phyloP scores from a whole-genome alignment of 1,140 invertebrate species.

The Drosophila ogumai region DNA sequence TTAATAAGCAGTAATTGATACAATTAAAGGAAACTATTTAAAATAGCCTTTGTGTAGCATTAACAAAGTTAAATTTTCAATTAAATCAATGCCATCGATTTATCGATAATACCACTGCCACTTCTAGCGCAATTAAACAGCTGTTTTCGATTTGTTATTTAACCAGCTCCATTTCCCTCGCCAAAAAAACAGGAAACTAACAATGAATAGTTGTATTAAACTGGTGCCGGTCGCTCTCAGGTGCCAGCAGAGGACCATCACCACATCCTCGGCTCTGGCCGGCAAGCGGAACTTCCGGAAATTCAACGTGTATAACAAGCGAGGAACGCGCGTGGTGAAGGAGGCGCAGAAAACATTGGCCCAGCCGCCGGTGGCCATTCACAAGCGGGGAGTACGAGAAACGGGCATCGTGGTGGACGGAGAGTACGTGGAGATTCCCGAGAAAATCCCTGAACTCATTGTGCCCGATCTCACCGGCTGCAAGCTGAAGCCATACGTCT shows the following conservation, averaged over 20 bases:
- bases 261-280: constrained; percentile 86
- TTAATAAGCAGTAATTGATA: no score
- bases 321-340: constrained; percentile 89
- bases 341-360: constrained; percentile 86
- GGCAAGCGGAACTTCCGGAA: constrained; percentile 93
- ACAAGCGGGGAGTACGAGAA: constrained; percentile 89
- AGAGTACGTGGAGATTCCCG: constrained; percentile 89
- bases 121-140: constrained; percentile 16
- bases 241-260: constrained; percentile 86
- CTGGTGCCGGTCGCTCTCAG: constrained; percentile 52
- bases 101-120: constrained; percentile 1
- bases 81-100: not conserved
- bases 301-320: constrained; percentile 90
- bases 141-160: constrained; percentile 68
- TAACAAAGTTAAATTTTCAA: not conserved
- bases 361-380: constrained; percentile 87
- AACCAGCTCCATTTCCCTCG: constrained; percentile 29
- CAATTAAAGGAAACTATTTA: no score
- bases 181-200: constrained; percentile 28
- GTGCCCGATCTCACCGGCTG: constrained; percentile 94
- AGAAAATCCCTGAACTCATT: constrained; percentile 96
- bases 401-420: constrained; percentile 87
- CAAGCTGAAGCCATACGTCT: constrained; percentile 96
- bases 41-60: no score
- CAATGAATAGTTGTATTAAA: constrained; percentile 75